These are phyloP conservation scores for Hippopotamus amphibius DNA, from an alignment of 2,113 vertebrate species.

Conservation along the genomic window DNA sequence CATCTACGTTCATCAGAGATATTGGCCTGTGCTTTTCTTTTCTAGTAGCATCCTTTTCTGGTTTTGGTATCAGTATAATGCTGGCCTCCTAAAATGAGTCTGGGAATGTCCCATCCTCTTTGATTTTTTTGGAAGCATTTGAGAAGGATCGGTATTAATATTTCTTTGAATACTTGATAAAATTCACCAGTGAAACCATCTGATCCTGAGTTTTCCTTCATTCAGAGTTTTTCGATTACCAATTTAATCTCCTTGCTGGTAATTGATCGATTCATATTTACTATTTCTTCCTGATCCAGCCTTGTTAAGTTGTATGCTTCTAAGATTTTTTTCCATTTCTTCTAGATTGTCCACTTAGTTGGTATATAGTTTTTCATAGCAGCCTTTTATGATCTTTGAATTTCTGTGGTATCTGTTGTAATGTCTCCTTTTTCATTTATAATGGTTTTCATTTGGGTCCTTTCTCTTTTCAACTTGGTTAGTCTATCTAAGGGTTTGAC, in stretches of 20 bases:
- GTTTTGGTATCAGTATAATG: not conserved
- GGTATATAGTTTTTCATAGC: not conserved
- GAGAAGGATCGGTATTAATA: not conserved
- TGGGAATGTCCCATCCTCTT: not conserved
- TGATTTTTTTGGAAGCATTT: not conserved
- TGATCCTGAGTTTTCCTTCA: not conserved
- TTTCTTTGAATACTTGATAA: not conserved
- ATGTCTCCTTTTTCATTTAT: not conserved
- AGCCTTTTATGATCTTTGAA: not conserved
- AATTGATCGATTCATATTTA: not conserved
- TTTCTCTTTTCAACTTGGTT: not conserved
- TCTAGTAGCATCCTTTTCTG: not conserved
- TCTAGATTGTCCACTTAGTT: not conserved
- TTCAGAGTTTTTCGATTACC: not conserved
- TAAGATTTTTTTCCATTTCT: not conserved
- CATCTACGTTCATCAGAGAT: not conserved
- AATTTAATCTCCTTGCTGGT: not conserved
- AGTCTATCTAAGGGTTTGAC: not conserved
- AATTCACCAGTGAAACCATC: not conserved
- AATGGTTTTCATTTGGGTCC: not conserved
- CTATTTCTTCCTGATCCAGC: not conserved
- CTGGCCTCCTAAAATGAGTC: not conserved
- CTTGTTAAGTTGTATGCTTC: not conserved
- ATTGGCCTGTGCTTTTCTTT: not conserved
- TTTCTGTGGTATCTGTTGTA: not conserved